These are phyloP conservation scores for Philotrypesis tridentata DNA, from an alignment of 1,140 invertebrate species.

Conservation along the genomic window DNA sequence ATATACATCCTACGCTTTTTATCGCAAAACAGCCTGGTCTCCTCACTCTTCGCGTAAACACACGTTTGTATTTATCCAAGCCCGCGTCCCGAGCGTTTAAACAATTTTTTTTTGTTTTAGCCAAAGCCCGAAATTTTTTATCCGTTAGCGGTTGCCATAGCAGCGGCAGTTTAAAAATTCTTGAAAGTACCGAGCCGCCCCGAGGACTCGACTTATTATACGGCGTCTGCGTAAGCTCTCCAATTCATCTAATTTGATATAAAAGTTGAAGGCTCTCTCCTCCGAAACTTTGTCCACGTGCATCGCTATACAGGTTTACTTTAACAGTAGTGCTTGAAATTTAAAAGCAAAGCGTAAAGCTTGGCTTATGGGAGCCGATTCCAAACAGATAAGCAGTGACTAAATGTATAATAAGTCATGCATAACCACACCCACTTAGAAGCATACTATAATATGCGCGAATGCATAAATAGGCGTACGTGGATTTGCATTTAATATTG, in stretches of 20 bases:
- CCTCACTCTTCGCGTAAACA: background rate
- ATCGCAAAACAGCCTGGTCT: too few relatives aligned
- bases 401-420: background rate
- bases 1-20: too few relatives aligned
- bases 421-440: background rate
- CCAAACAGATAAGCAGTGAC: too few relatives aligned
- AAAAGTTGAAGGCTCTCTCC: background rate
- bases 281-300: background rate
- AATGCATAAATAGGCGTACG: too few relatives aligned
- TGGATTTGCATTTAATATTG: too few relatives aligned
- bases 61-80: background rate
- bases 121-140: too few relatives aligned
- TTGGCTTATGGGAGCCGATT: too few relatives aligned
- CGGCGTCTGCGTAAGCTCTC: background rate
- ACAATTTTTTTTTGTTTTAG: background rate
- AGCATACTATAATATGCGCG: background rate
- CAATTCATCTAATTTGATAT: constrained; percentile 14
- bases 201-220: background rate
- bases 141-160: too few relatives aligned
- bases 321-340: constrained; percentile 10
- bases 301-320: background rate
- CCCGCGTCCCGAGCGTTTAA: background rate
- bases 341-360: background rate
- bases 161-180: constrained; percentile 15
- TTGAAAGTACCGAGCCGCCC: background rate